A percentile compares a stretch with the other conserved stretches of the same genome.
These are phyloP conservation scores for Halcyon badia DNA, from an alignment of 2,797 vertebrate genomes.

Conservation along the genomic window DNA sequence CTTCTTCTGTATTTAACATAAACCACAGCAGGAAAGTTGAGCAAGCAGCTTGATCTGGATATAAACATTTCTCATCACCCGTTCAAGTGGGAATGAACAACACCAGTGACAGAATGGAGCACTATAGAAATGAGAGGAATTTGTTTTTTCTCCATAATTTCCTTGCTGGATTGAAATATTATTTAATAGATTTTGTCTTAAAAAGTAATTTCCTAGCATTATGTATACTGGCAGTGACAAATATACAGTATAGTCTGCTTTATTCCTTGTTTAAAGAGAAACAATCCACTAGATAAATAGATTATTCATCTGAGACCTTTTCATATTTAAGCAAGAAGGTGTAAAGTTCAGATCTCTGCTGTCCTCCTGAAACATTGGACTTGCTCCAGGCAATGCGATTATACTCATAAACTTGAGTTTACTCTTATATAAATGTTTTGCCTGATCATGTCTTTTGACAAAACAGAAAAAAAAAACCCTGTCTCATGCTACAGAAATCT, in stretches of 20 bases:
- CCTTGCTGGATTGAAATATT: neutral
- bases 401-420: constrained; percentile 2
- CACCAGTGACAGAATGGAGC: neutral
- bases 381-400: neutral
- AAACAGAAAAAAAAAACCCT: neutral
- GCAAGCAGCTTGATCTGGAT: neutral
- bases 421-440: constrained; percentile 8
- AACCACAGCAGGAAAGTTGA: constrained; percentile 42
- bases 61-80: neutral
- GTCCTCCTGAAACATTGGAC: neutral
- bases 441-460: neutral
- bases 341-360: constrained; percentile 23
- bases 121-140: neutral
- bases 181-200: neutral
- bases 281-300: neutral
- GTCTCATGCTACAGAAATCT: neutral
- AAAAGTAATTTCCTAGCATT: neutral
- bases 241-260: neutral
- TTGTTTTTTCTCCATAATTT: neutral
- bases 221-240: neutral
- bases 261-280: constrained; percentile 24
- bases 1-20: constrained; percentile 41
- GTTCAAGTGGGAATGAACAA: neutral
- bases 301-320: constrained; percentile 4
- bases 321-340: neutral